A percentile compares a stretch with the other conserved stretches of the same genome.
Evolutionary conservation across 2,797 vertebrate species (phyloP).

Genomic region (Acrossocheilus fasciatus): DNA sequence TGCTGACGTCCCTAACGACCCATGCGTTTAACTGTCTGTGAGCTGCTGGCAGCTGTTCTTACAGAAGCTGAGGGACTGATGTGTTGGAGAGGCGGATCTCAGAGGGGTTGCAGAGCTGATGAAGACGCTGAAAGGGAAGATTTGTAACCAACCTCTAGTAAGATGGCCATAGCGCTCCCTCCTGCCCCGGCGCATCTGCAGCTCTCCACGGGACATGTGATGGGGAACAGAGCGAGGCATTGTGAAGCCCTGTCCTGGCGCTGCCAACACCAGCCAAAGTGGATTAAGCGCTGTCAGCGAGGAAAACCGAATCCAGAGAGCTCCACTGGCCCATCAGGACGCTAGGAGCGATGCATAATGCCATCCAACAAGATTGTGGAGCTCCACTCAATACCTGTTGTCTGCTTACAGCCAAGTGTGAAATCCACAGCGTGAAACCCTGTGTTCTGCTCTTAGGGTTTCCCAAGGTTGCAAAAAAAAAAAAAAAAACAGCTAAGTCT

Average conservation of each 20-base stretch:
- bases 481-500: not conserved
- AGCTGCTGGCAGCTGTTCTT: constrained; percentile 25
- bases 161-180: constrained; percentile 62
- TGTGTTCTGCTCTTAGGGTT: constrained; percentile 32
- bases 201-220: constrained; percentile 73
- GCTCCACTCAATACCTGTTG: constrained; percentile 43
- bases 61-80: constrained; percentile 1
- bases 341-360: constrained; percentile 60
- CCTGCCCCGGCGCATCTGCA: constrained; percentile 75
- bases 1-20: constrained; percentile 34
- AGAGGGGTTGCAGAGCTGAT: constrained; percentile 26
- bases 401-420: constrained; percentile 28
- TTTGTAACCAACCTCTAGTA: constrained; percentile 67
- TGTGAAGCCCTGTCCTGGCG: constrained; percentile 69
- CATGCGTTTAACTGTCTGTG: constrained; percentile 42
- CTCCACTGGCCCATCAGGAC: constrained; percentile 61
- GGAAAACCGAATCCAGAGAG: constrained; percentile 67
- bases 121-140: constrained; percentile 65
- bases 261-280: constrained; percentile 72
- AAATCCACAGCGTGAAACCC: constrained; percentile 32
- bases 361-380: constrained; percentile 22
- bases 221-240: constrained; percentile 75
- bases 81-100: not conserved
- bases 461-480: not conserved
- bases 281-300: constrained; percentile 70